These are phyloP conservation scores for Sipha maydis DNA, from an alignment of 2,888 invertebrate genomes.

Conservation along the genomic window DNA sequence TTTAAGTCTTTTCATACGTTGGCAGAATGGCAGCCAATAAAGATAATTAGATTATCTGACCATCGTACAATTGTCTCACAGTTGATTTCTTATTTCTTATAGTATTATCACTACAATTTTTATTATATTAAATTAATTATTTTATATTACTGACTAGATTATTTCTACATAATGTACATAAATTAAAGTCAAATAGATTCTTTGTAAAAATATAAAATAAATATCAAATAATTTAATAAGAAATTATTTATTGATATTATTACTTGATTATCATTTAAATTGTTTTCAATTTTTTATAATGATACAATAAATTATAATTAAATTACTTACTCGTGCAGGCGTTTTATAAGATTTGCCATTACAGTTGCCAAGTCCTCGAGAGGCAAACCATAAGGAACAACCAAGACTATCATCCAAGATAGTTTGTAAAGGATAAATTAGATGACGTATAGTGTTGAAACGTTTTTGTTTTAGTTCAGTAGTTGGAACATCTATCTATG, in stretches of 20 bases:
- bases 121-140: too few relatives aligned
- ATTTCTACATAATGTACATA: too few relatives aligned
- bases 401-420: constrained; percentile 96
- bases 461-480: constrained; percentile 74
- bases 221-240: neutral
- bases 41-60: too few relatives aligned
- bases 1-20: too few relatives aligned
- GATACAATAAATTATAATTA: neutral
- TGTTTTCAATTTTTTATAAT: neutral
- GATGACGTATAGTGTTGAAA: constrained; percentile 74
- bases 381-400: constrained; percentile 96
- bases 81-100: too few relatives aligned
- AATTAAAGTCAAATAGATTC: too few relatives aligned
- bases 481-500: constrained; percentile 76
- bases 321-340: constrained; percentile 73
- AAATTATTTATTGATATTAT: too few relatives aligned
- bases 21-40: too few relatives aligned
- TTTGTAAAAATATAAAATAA: neutral
- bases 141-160: too few relatives aligned
- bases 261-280: neutral
- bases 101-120: too few relatives aligned
- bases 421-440: constrained; percentile 86
- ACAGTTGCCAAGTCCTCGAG: constrained; percentile 75
- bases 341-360: constrained; percentile 69
- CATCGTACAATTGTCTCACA: too few relatives aligned